A percentile compares a stretch with the other conserved stretches of the same genome.
Conservation (phyloP, 2,113 vertebrate species). For the Dipodomys ordii region DNA sequence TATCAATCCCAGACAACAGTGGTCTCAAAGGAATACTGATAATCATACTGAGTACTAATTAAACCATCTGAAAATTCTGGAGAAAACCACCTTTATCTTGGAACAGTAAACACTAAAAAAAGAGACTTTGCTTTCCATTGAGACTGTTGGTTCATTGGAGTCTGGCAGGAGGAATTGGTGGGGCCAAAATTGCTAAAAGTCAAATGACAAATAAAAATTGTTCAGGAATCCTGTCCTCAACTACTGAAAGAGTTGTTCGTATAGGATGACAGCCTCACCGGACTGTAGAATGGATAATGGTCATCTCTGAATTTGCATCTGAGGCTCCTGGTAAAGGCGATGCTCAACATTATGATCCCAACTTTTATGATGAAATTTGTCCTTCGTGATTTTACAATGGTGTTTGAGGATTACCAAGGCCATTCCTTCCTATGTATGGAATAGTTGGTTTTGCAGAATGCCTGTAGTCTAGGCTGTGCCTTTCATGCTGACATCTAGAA, state of each 20-base stretch:
- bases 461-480: constrained; percentile 88
- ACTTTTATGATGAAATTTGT: neutral
- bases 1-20: constrained; percentile 85
- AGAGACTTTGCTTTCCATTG: neutral
- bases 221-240: neutral
- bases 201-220: neutral
- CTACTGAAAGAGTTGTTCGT: constrained; percentile 41
- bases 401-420: neutral
- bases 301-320: neutral
- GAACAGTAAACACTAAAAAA: constrained; percentile 80
- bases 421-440: constrained; percentile 66
- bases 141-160: neutral
- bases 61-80: constrained; percentile 58
- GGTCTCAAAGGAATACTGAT: constrained; percentile 92
- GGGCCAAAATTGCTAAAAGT: neutral
- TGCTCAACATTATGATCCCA: neutral
- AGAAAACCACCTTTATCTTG: constrained; percentile 94
- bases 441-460: constrained; percentile 92
- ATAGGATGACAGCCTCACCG: neutral
- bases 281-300: neutral
- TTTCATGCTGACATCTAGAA: constrained; percentile 90
- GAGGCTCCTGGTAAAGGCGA: neutral
- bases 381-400: neutral
- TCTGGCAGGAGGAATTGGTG: neutral
- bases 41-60: constrained; percentile 87